Conservation (phyloP, 2,888 invertebrate genomes). For the Aethes cnicana region DNA sequence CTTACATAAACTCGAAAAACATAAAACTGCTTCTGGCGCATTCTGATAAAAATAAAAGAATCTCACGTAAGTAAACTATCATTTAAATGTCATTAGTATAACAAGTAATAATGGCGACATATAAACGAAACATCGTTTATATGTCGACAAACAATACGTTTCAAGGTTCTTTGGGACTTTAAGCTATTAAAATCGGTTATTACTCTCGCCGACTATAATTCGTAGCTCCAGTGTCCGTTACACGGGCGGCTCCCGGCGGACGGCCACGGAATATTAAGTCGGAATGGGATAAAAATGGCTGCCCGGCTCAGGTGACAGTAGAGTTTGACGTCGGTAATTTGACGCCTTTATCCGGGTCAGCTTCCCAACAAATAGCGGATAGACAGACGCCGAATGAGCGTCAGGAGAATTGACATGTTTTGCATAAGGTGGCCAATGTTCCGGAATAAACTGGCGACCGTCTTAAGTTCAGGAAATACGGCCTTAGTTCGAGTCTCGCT, state of each 20-base stretch:
- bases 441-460: slow-evolving; percentile 25
- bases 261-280: slow-evolving; percentile 74
- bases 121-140: no score
- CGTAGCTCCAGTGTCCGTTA: slow-evolving; percentile 64
- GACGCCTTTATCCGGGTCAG: slow-evolving; percentile 74
- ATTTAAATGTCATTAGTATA: no score
- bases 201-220: no score
- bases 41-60: no score
- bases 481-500: slow-evolving; percentile 15
- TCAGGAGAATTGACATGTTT: slow-evolving; percentile 50
- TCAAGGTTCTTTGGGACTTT: no score
- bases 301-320: slow-evolving; percentile 69
- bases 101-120: no score
- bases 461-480: slow-evolving; percentile 18
- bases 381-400: slow-evolving; percentile 51
- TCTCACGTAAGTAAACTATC: no score
- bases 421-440: slow-evolving; percentile 47
- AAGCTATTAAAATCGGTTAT: no score
- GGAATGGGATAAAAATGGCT: slow-evolving; percentile 74
- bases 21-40: no score
- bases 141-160: no score
- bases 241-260: slow-evolving; percentile 61
- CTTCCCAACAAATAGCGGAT: slow-evolving; percentile 61
- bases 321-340: slow-evolving; percentile 75
- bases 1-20: no score